Conservation (phyloP, 2,113 vertebrate genomes). For the Pluvianellus socialis region DNA sequence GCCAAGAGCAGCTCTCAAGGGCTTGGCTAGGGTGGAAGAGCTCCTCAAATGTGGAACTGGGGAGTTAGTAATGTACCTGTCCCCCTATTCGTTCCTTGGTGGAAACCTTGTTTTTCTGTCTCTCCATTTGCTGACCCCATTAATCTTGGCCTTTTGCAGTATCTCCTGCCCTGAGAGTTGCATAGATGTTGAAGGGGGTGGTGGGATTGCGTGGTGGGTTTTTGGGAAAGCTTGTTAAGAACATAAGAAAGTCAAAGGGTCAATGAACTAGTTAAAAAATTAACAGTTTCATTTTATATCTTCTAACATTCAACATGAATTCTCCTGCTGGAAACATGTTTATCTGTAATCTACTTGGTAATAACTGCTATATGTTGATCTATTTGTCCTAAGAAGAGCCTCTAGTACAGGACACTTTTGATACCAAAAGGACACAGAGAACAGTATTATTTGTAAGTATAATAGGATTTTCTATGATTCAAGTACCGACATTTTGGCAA, state of each 20-base stretch:
- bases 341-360: neutral
- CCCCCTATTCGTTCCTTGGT: neutral
- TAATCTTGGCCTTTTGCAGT: neutral
- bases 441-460: neutral
- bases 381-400: neutral
- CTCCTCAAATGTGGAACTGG: neutral
- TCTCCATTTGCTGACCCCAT: neutral
- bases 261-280: neutral
- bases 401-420: neutral
- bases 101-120: neutral
- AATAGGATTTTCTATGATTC: neutral
- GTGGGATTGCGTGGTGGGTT: neutral
- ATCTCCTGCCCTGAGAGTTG: neutral
- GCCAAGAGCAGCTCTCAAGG: neutral
- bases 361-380: neutral
- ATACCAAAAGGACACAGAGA: neutral
- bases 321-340: neutral
- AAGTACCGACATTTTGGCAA: neutral
- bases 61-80: neutral
- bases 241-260: neutral
- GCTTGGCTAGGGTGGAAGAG: neutral
- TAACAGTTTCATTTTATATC: neutral
- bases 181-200: neutral
- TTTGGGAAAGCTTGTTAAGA: neutral
- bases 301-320: neutral